phyloP scores from a whole-genome alignment of 2,113 vertebrate species.

The Burhinus bistriatus region DNA sequence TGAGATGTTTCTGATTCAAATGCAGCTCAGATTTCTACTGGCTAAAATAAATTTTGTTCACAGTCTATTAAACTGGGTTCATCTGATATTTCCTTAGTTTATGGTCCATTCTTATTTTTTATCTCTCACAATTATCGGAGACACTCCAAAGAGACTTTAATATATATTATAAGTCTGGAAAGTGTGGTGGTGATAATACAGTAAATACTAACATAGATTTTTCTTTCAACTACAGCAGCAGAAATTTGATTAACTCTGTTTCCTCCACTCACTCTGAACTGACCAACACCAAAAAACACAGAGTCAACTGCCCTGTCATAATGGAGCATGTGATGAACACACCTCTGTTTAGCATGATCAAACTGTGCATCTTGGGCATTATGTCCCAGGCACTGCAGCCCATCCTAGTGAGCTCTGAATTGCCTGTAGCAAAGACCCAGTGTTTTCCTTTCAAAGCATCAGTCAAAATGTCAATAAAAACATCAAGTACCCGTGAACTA shows the following conservation, averaged over 20 bases:
- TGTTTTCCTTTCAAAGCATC: neutral
- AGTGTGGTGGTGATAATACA: neutral
- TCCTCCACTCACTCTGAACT: neutral
- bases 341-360: neutral
- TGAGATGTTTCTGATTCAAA: neutral
- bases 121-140: neutral
- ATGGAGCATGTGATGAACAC: neutral
- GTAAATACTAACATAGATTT: neutral
- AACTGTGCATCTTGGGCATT: neutral
- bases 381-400: neutral
- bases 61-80: neutral
- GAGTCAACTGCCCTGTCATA: neutral
- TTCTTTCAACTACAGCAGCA: neutral
- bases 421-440: neutral
- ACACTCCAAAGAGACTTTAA: neutral
- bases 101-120: conserved; percentile 25
- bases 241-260: neutral
- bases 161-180: neutral
- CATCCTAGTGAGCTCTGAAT: neutral
- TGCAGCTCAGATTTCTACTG: neutral
- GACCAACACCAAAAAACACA: neutral
- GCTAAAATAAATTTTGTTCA: neutral
- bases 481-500: neutral
- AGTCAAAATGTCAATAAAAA: neutral
- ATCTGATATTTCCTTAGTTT: neutral